Evolutionary conservation across 2,888 invertebrate genomes (phyloP).

Genomic region (Pseudococcus jackbeardsleyi): DNA sequence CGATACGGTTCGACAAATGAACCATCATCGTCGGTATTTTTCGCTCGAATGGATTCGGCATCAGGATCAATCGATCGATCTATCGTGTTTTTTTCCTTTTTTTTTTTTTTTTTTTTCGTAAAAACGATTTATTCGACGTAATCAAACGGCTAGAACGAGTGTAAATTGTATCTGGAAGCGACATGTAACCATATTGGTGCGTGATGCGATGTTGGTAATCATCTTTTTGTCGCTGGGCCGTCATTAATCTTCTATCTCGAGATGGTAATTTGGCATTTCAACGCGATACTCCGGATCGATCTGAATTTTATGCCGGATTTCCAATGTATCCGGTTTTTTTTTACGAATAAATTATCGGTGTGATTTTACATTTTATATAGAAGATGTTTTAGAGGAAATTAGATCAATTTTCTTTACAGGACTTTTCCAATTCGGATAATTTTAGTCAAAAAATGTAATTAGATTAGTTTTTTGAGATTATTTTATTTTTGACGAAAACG

Average conservation of each 20-base stretch:
- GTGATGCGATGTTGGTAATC: slow-evolving; percentile 24
- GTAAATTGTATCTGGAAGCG: slow-evolving; percentile 55
- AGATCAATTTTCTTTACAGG: no score
- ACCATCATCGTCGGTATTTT: slow-evolving; percentile 36
- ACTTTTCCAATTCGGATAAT: no score
- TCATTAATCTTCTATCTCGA: slow-evolving; percentile 11
- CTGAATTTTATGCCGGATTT: slow-evolving; percentile 23
- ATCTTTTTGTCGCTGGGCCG: slow-evolving; percentile 17
- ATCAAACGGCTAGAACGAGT: slow-evolving; percentile 49
- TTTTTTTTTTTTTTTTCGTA: not conserved
- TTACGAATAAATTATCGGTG: slow-evolving; percentile 1
- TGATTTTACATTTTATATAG: not conserved
- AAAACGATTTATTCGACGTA: slow-evolving; percentile 52
- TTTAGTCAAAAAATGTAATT: no score
- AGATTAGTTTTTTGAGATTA: no score
- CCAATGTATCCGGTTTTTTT: not conserved
- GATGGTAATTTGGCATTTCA: slow-evolving; percentile 53
- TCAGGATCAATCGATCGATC: not conserved
- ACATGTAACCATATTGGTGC: slow-evolving; percentile 53
- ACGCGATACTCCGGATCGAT: not conserved
- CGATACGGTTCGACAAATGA: slow-evolving; percentile 54
- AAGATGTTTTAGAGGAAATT: not conserved
- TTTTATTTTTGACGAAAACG: no score
- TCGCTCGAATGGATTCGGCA: slow-evolving; percentile 41
- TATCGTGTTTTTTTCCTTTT: not conserved